Conservation (phyloP, 23 tunicate genomes). For the Diplosoma virens region DNA sequence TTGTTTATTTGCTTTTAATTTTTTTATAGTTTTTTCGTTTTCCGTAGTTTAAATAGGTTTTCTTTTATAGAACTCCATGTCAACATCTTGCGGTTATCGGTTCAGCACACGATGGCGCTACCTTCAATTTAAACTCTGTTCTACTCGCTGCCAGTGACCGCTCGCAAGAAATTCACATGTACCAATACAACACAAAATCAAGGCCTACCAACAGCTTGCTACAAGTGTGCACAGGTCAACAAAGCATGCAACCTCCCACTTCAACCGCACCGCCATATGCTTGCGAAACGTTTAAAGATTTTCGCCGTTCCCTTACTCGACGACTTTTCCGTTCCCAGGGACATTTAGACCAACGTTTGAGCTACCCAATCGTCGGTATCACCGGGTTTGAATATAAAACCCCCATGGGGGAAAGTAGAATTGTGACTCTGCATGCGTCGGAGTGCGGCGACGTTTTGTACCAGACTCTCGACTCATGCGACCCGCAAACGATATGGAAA, state of each 20-base stretch:
- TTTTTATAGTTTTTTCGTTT: too few species aligned
- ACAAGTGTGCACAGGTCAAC: neutral
- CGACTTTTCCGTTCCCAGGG: conserved; percentile 11
- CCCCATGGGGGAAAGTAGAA: neutral
- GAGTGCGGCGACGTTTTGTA: conserved; percentile 25
- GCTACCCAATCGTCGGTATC: conserved; percentile 15
- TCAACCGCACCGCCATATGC: neutral
- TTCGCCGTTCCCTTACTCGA: neutral
- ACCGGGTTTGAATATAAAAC: conserved; percentile 4
- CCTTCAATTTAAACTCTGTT: neutral
- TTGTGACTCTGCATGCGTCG: conserved; percentile 1
- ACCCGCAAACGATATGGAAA: neutral
- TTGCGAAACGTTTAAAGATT: conserved; percentile 16
- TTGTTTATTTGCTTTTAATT: too few species aligned
- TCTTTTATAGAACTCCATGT: conserved; percentile 27
- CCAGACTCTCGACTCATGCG: neutral
- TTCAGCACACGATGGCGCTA: neutral
- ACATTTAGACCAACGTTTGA: neutral
- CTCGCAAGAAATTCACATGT: conserved; percentile 17
- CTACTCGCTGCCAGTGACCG: conserved; percentile 6
- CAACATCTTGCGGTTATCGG: conserved; percentile 18
- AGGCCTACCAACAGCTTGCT: neutral
- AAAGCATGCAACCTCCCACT: neutral
- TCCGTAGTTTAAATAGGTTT: neutral
- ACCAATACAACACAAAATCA: conserved; percentile 10